Base-by-base conservation (phyloP, 53 echinoderm and acorn worm genomes). In the Mesocentrotus franciscanus region DNA sequence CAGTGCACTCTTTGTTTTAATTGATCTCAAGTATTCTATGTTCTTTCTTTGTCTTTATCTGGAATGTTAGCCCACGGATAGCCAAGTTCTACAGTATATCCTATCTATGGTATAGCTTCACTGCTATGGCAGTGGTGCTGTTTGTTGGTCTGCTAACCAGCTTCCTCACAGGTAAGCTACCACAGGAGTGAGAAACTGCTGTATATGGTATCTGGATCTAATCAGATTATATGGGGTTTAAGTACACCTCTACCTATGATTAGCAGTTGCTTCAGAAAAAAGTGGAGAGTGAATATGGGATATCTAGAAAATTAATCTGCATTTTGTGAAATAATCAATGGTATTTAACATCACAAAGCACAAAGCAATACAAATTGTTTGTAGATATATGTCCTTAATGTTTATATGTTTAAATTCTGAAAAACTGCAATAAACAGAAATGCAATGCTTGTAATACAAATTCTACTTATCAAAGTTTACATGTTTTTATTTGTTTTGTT, bases 31-130 rank as follows among this genome's bases (percentile, higher is more conserved):
- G 2, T 32, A 14, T 30, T 76, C 12, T 33, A 76, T 76, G 13
- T 33, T 29, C 13, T 13, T 33, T 76, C 30, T 29, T 27, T 76
- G 33, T 76, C 32, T 32, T 85, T 57, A 17, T 60, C 59, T 85
- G 60, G 57, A 10, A 2, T 20, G 84, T 14, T 93, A 97, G 97
- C 68, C 96, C 96, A 57, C 57, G 30, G 10, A 61, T 97, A 29
- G 96, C 96, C n/a, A 95, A 49, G 11, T 93, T 97, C 62, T 96
- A 97, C 95, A 95, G 96, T 57, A 84, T 97, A 15, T 97, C 97
- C n/a, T 97, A 97, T 76, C 91, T 97, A 30, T 97, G 97, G 97
- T 97, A 97, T 90, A 97, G 97, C 60, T 93, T 96, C 60, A 90
- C 81, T n/a, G 95, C 95, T 22, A 33, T 93, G 42, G 20, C 58